Evolutionary conservation across 1,140 invertebrate species (phyloP).

Genomic region (Dinoponera quadriceps): DNA sequence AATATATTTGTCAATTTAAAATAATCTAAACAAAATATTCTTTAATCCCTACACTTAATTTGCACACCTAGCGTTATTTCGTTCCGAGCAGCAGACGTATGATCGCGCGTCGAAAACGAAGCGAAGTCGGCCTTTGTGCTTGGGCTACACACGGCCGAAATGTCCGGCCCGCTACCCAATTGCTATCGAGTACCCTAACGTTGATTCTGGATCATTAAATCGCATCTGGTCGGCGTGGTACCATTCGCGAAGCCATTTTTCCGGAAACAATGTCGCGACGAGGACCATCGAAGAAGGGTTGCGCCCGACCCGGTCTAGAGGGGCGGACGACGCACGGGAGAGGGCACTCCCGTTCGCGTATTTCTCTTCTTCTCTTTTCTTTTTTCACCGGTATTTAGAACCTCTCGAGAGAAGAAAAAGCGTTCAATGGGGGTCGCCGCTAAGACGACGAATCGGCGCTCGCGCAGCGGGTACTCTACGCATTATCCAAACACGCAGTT

Average conservation of each 20-base stretch:
- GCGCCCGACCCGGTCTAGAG: conserved; percentile 3
- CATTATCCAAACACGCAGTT: conserved; percentile 78
- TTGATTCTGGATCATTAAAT: conserved; percentile 70
- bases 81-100: neutral
- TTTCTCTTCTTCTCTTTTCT: conserved; percentile 26
- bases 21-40: no score
- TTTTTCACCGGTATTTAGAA: conserved; percentile 77
- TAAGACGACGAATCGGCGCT: conserved; percentile 63
- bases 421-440: conserved; percentile 75
- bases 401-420: conserved; percentile 73
- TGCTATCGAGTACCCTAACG: conserved; percentile 22
- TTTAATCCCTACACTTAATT: no score
- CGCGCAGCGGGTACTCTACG: conserved; percentile 74
- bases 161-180: neutral
- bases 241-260: conserved; percentile 77
- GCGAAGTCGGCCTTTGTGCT: conserved; percentile 30
- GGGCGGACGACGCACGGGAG: conserved; percentile 4
- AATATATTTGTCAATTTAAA: no score
- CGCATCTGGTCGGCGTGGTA: conserved; percentile 70
- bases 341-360: conserved; percentile 30
- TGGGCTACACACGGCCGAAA: conserved; percentile 16
- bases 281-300: conserved; percentile 79
- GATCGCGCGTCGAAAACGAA: neutral
- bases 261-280: conserved; percentile 85
- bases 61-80: no score